Evolutionary conservation across 2,113 vertebrate species (phyloP).

Genomic region (Lagopus leucura): DNA sequence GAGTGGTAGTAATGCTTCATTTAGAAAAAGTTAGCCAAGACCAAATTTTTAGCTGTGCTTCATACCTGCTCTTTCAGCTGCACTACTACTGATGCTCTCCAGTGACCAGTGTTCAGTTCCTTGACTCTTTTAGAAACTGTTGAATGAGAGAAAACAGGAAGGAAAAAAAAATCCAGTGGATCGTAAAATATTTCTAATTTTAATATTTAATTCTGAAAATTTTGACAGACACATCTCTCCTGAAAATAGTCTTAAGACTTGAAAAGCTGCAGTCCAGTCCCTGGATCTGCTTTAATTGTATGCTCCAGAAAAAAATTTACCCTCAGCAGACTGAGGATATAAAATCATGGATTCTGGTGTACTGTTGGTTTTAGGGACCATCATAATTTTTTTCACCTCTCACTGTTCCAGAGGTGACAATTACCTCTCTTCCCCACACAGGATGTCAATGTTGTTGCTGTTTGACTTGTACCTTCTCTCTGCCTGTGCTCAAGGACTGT

Average conservation of each 20-base stretch:
- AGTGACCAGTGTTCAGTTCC: background rate
- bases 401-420: background rate
- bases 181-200: constrained; percentile 8
- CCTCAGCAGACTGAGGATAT: background rate
- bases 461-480: background rate
- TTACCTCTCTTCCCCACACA: background rate
- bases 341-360: background rate
- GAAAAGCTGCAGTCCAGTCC: background rate
- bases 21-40: background rate
- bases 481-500: background rate
- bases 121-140: background rate
- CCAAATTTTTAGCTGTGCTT: background rate
- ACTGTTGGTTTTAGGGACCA: background rate
- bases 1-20: background rate
- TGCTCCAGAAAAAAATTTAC: background rate
- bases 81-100: background rate
- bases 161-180: background rate
- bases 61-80: background rate
- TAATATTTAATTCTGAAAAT: background rate
- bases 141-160: background rate
- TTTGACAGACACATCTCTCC: background rate
- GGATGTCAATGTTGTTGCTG: background rate
- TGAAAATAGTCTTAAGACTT: background rate
- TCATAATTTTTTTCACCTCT: background rate
- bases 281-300: background rate